phyloP scores from a whole-genome alignment of 1,140 invertebrate species.

The Plodia interpunctella region DNA sequence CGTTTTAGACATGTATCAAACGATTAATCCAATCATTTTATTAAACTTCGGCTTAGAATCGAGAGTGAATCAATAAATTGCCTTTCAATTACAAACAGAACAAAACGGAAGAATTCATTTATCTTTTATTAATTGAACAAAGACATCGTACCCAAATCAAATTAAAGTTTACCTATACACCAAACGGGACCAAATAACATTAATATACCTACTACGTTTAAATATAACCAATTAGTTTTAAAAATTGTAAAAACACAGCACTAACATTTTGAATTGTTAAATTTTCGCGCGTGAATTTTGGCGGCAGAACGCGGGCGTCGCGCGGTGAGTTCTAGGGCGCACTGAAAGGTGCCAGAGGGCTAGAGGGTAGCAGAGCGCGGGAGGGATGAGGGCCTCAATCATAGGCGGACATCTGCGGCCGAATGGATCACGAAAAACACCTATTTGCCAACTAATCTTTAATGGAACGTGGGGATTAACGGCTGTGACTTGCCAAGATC shows the following conservation, averaged over 20 bases:
- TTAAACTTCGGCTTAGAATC: too few relatives aligned
- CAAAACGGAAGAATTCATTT: not conserved
- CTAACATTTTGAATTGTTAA: not conserved
- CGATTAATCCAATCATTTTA: too few relatives aligned
- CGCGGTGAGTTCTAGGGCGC: slow-evolving; percentile 5
- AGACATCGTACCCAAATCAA: slow-evolving; percentile 3
- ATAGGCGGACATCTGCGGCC: slow-evolving; percentile 20
- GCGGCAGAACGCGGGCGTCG: slow-evolving; percentile 1
- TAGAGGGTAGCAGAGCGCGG: slow-evolving; percentile 16
- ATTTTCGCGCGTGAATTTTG: slow-evolving; percentile 10
- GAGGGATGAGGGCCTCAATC: slow-evolving; percentile 14
- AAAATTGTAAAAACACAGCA: not conserved
- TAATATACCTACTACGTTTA: not conserved
- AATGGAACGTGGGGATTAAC: slow-evolving; percentile 24
- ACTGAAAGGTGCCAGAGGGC: slow-evolving; percentile 9
- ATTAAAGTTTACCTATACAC: not conserved
- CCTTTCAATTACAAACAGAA: not conserved
- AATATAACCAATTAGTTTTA: not conserved
- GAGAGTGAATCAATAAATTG: not conserved
- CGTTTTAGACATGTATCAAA: too few relatives aligned
- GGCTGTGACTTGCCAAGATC: slow-evolving; percentile 6
- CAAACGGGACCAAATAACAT: not conserved
- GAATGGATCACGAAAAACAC: slow-evolving; percentile 30
- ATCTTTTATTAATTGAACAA: not conserved
- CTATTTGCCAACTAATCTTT: slow-evolving; percentile 24